Conservation (phyloP, 1,140 invertebrate species). For the Heliconius hewitsoni region DNA sequence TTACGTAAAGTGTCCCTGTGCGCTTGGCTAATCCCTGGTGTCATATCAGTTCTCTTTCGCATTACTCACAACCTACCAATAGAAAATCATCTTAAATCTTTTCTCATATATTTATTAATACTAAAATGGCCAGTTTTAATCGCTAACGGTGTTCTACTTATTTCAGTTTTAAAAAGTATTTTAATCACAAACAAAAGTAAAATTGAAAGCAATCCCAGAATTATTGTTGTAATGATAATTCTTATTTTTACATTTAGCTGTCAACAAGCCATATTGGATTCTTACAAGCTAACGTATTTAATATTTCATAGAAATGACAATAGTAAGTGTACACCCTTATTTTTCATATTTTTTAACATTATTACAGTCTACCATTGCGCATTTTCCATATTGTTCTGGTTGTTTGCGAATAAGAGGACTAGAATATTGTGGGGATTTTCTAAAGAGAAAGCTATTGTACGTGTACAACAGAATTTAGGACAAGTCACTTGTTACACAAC, state of each 20-base stretch:
- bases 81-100: conserved; percentile 33
- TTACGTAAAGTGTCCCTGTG: conserved; percentile 51
- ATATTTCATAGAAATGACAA: conserved; percentile 28
- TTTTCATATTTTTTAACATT: conserved; percentile 54
- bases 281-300: conserved; percentile 52
- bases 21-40: conserved; percentile 54
- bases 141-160: conserved; percentile 56
- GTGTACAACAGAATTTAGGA: not conserved
- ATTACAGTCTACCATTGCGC: conserved; percentile 62
- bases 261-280: conserved; percentile 61
- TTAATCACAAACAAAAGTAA: conserved; percentile 52
- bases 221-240: conserved; percentile 58
- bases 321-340: conserved; percentile 28
- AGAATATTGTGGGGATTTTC: conserved; percentile 59
- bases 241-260: conserved; percentile 66
- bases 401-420: conserved; percentile 69
- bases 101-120: conserved; percentile 52
- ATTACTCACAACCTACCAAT: conserved; percentile 35
- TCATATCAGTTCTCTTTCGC: conserved; percentile 41
- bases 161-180: conserved; percentile 54
- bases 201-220: conserved; percentile 50
- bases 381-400: conserved; percentile 69
- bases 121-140: conserved; percentile 66
- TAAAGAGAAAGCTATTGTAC: conserved; percentile 29
- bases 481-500: conserved; percentile 18